Percentiles rank a stretch among this genome's conserved stretches.
phyloP scores from a whole-genome alignment of 35 echinoderm and acorn worm genomes.

The Anneissia japonica region DNA sequence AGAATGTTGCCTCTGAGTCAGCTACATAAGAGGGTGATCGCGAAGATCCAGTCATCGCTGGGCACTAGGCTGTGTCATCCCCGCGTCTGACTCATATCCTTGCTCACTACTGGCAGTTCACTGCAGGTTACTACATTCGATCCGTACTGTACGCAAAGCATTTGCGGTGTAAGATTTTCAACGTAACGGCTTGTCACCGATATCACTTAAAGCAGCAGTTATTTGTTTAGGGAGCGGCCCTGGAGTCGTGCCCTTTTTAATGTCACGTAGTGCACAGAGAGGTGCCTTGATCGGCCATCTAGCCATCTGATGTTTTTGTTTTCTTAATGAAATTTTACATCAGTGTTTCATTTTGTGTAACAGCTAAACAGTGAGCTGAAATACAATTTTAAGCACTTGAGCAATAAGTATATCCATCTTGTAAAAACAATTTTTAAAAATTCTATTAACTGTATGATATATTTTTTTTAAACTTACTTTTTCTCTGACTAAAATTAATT shows the following conservation, averaged over 20 bases:
- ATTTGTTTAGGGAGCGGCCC: neutral
- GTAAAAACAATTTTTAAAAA: too few relatives aligned
- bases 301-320: too few relatives aligned
- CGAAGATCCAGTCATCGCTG: neutral
- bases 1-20: neutral
- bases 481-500: too few relatives aligned
- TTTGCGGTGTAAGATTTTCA: neutral
- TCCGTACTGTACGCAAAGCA: neutral
- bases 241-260: neutral
- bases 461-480: too few relatives aligned
- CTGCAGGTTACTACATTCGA: neutral
- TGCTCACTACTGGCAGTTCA: neutral
- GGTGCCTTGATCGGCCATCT: neutral
- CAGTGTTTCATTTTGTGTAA: too few relatives aligned
- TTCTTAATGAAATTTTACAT: too few relatives aligned
- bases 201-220: neutral
- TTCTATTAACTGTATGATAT: too few relatives aligned
- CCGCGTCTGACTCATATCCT: neutral
- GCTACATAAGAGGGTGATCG: neutral
- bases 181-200: neutral
- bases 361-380: too few relatives aligned
- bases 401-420: too few relatives aligned
- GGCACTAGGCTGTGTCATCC: neutral
- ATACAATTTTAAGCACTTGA: too few relatives aligned
- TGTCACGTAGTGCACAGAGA: neutral